Percentiles rank a stretch among this genome's conserved stretches.
Evolutionary conservation across 2,888 invertebrate genomes (phyloP).

Genomic region (Tachina grossa): DNA sequence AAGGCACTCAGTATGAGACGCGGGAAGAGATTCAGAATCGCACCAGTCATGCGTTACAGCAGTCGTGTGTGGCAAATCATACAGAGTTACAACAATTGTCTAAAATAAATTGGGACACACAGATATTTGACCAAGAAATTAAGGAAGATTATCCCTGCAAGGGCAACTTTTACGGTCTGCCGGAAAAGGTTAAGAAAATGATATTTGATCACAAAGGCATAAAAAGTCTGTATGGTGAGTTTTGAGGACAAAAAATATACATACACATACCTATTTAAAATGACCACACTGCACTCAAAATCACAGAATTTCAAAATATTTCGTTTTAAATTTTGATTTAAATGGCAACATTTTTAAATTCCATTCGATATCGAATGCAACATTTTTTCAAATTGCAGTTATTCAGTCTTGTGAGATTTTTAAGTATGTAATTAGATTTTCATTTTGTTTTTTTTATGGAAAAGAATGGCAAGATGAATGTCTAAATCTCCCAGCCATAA

Average conservation of each 20-base stretch:
- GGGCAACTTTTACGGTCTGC: constrained; percentile 91
- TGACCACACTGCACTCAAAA: too few species aligned
- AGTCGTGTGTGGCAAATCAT: constrained; percentile 19
- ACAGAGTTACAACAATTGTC: constrained; percentile 74
- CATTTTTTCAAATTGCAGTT: background rate
- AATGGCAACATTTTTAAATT: background rate
- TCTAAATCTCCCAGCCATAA: constrained; percentile 89
- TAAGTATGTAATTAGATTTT: background rate
- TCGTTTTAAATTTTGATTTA: background rate
- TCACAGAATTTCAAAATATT: background rate
- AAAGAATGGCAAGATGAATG: constrained; percentile 98
- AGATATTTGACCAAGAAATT: constrained; percentile 75
- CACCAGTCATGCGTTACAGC: constrained; percentile 61
- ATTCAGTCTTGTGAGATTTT: too few species aligned
- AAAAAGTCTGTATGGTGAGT: constrained; percentile 90
- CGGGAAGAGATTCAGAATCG: constrained; percentile 76
- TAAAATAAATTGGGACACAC: constrained; percentile 78
- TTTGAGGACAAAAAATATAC: background rate
- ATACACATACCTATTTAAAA: too few species aligned
- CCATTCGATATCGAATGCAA: background rate
- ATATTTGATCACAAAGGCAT: constrained; percentile 91
- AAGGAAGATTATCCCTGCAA: constrained; percentile 76
- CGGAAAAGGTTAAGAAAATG: constrained; percentile 87
- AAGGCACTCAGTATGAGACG: constrained; percentile 80
- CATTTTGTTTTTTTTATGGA: background rate